Percentiles rank a stretch among this genome's conserved stretches.
Conservation (phyloP, 2,113 vertebrate species). For the Lanius collurio region DNA sequence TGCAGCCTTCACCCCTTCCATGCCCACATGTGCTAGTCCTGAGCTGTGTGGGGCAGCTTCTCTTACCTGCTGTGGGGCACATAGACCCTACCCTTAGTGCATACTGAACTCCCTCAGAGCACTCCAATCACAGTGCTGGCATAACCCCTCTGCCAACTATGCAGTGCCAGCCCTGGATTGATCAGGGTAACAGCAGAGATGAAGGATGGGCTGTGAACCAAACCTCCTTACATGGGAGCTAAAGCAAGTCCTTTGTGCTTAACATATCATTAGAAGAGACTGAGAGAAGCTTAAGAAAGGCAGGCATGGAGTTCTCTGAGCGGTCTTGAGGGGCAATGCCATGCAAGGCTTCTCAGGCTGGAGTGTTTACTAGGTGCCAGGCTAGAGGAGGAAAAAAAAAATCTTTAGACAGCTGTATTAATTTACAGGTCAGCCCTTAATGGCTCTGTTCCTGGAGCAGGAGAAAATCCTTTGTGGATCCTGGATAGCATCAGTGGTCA, state of each 20-base stretch:
- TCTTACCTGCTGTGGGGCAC: background rate
- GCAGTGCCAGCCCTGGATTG: background rate
- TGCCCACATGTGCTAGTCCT: background rate
- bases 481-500: conserved; percentile 2
- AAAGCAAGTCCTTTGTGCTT: background rate
- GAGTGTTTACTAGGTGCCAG: background rate
- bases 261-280: background rate
- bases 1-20: background rate
- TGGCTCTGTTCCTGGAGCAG: background rate
- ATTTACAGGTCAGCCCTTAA: conserved; percentile 34
- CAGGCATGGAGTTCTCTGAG: background rate
- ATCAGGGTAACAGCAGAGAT: background rate
- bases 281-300: background rate
- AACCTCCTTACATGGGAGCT: background rate
- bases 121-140: background rate
- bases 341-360: background rate
- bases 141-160: background rate
- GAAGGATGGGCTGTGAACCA: background rate
- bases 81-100: background rate
- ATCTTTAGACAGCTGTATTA: background rate
- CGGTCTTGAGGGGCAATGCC: background rate
- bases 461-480: background rate
- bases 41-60: background rate
- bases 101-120: background rate
- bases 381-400: background rate